Evolutionary conservation across 2,888 invertebrate species (phyloP).

Genomic region (Caenorhabditis sp.): DNA sequence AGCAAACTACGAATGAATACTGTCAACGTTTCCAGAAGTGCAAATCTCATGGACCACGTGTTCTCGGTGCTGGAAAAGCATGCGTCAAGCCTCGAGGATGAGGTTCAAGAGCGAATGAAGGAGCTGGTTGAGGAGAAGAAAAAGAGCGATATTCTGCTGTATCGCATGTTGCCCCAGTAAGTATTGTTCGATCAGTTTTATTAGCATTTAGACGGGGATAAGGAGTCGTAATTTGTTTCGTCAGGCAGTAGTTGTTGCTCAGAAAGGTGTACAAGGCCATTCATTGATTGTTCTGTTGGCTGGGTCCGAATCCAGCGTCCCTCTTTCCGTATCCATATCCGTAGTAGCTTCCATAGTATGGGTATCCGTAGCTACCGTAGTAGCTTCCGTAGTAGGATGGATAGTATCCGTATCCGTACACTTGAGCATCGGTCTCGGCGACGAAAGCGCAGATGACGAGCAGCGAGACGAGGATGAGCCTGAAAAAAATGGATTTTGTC

Average conservation of each 20-base stretch:
- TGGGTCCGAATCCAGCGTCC: slow-evolving; percentile 56
- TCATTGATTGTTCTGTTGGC: slow-evolving; percentile 44
- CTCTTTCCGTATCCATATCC: slow-evolving; percentile 59
- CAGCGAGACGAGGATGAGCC: slow-evolving; percentile 53
- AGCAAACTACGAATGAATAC: slow-evolving; percentile 32
- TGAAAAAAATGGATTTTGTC: slow-evolving; percentile 18
- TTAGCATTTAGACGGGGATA: no score
- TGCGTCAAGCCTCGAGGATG: slow-evolving; percentile 68
- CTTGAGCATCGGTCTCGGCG: slow-evolving; percentile 53
- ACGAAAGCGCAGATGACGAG: slow-evolving; percentile 54
- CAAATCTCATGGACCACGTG: slow-evolving; percentile 78
- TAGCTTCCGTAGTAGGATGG: slow-evolving; percentile 38
- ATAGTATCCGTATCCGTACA: slow-evolving; percentile 48
- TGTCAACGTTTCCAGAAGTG: slow-evolving; percentile 56
- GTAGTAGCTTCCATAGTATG: slow-evolving; percentile 45
- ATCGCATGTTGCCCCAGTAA: slow-evolving; percentile 74
- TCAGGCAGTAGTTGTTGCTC: no score
- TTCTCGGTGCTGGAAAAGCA: slow-evolving; percentile 74
- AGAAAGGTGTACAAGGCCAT: no score
- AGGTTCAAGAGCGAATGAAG: slow-evolving; percentile 73
- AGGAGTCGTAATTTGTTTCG: no score
- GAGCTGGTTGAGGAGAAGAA: slow-evolving; percentile 74
- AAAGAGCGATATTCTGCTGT: slow-evolving; percentile 71
- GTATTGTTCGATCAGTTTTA: slow-evolving; percentile 12
- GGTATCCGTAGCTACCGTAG: slow-evolving; percentile 42